Conservation (phyloP, 2,888 invertebrate genomes). For the Lochmaea capreae region DNA sequence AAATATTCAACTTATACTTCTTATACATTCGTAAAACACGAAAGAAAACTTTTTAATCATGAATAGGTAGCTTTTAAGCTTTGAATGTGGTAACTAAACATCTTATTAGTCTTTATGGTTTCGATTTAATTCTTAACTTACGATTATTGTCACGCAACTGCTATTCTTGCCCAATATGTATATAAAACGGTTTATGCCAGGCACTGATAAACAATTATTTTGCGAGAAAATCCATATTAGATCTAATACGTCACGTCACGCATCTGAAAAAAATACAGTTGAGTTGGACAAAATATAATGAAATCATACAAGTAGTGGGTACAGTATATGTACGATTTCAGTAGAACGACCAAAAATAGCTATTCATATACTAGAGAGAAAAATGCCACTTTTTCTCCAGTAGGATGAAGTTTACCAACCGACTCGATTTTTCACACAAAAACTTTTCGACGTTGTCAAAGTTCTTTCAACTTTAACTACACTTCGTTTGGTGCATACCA, state of each 20-base stretch:
- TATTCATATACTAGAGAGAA: no score
- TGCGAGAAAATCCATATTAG: constrained; percentile 6
- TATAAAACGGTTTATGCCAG: constrained; percentile 34
- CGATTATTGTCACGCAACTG: constrained; percentile 44
- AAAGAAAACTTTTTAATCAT: constrained; percentile 4
- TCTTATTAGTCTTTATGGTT: constrained; percentile 48
- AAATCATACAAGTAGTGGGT: not conserved
- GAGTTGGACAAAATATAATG: not conserved
- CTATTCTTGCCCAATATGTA: constrained; percentile 33
- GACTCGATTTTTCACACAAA: no score
- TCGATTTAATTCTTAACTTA: constrained; percentile 40
- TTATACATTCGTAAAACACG: constrained; percentile 10
- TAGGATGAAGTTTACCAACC: no score
- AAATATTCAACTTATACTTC: not conserved
- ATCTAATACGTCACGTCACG: not conserved
- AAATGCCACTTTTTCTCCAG: no score
- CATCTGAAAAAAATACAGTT: not conserved
- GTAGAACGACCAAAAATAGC: no score
- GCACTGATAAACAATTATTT: constrained; percentile 24
- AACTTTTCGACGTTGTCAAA: no score
- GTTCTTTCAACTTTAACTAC: no score
- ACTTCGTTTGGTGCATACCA: no score
- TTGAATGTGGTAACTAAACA: constrained; percentile 37
- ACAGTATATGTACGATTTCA: no score
- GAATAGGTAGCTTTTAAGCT: constrained; percentile 18